phyloP scores from a whole-genome alignment of 2,888 invertebrate genomes.

The Chaetogeoica ovagalla region DNA sequence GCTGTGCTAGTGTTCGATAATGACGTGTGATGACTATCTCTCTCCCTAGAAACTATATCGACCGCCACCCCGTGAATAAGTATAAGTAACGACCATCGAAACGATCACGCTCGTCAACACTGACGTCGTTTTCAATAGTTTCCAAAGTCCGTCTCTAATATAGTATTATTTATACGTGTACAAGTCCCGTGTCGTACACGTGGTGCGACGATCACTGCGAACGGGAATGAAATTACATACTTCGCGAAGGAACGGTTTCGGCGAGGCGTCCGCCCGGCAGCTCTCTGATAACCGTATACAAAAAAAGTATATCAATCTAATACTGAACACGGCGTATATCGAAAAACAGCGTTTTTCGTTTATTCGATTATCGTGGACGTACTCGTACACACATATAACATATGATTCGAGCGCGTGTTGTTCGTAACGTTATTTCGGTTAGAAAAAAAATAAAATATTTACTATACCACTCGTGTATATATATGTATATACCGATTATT shows the following conservation, averaged over 20 bases:
- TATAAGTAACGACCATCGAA: conserved; percentile 11
- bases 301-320: neutral
- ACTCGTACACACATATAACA: too few relatives aligned
- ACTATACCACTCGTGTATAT: neutral
- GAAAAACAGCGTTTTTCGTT: neutral
- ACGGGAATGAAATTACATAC: conserved; percentile 9
- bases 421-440: neutral
- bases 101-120: conserved; percentile 22
- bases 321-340: neutral
- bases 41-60: conserved; percentile 2
- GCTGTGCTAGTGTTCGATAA: too few relatives aligned
- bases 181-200: neutral
- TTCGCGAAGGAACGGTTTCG: conserved; percentile 10
- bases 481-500: neutral
- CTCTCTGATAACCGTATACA: too few relatives aligned
- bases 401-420: too few relatives aligned
- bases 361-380: too few relatives aligned
- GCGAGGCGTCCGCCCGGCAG: neutral
- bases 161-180: neutral
- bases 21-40: too few relatives aligned
- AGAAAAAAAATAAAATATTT: neutral
- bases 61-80: neutral
- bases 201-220: neutral
- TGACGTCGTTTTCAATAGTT: conserved; percentile 11
- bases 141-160: too few relatives aligned